These are phyloP conservation scores for Harpalus rufipes DNA, from an alignment of 2,888 invertebrate species.

Conservation along the genomic window DNA sequence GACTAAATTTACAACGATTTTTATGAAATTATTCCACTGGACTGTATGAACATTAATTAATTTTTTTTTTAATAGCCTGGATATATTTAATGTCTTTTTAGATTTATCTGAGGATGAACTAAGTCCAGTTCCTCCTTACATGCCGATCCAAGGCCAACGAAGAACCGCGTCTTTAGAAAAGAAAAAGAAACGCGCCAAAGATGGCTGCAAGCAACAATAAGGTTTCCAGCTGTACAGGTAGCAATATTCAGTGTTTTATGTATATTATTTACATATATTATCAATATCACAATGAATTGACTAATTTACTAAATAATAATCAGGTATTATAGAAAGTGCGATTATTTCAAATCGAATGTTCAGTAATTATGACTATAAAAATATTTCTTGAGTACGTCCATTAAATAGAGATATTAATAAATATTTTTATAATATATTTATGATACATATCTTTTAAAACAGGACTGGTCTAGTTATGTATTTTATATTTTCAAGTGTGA, in stretches of 20 bases:
- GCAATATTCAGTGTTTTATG: conserved; percentile 46
- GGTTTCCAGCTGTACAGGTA: conserved; percentile 30
- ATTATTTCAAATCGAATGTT: conserved; percentile 61
- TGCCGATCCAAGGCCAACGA: conserved; percentile 88
- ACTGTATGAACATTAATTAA: too few relatives aligned
- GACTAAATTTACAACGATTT: too few relatives aligned
- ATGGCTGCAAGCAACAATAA: conserved; percentile 83
- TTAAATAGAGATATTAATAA: conserved; percentile 54
- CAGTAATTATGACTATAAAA: conserved; percentile 54
- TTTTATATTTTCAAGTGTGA: not conserved
- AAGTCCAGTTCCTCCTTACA: conserved; percentile 83
- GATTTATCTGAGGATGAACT: conserved; percentile 76
- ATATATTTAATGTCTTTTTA: not conserved
- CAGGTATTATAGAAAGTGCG: conserved; percentile 65
- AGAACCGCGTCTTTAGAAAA: conserved; percentile 83
- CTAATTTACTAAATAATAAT: conserved; percentile 57
- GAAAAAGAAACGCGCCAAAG: conserved; percentile 80
- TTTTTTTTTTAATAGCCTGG: too few relatives aligned
- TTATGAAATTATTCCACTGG: too few relatives aligned
- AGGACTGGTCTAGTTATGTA: conserved; percentile 24
- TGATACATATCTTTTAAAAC: conserved; percentile 52
- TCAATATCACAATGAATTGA: conserved; percentile 27
- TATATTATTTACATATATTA: conserved; percentile 52
- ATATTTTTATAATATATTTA: conserved; percentile 60
- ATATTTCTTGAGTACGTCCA: conserved; percentile 64